phyloP scores from a whole-genome alignment of 2,113 vertebrate species.

The Pseudopodoces humilis region DNA sequence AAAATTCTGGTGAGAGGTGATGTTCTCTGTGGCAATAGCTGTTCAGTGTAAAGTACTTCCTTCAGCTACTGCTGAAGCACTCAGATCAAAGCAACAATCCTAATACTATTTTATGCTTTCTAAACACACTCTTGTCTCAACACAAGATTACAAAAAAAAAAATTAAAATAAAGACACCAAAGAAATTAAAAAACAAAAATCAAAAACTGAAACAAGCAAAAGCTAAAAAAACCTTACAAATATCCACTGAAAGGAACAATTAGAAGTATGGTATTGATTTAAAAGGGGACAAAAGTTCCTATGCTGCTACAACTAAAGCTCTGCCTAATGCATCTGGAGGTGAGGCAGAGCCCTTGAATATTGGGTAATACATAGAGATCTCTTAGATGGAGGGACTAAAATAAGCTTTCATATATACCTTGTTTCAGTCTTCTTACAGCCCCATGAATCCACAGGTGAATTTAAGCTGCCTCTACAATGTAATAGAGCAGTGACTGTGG shows the following conservation, averaged over 20 bases:
- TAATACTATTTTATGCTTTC: not conserved
- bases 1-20: not conserved
- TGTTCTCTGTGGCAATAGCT: not conserved
- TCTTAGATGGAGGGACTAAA: not conserved
- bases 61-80: not conserved
- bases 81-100: not conserved
- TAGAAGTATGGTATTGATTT: not conserved
- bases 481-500: not conserved
- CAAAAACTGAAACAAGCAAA: not conserved
- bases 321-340: not conserved
- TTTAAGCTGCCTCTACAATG: not conserved
- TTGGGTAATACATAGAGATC: accelerated
- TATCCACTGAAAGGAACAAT: not conserved
- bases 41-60: not conserved
- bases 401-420: not conserved
- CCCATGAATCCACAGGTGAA: not conserved
- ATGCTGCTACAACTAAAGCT: not conserved
- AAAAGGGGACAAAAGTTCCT: not conserved
- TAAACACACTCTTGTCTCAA: not conserved
- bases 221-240: not conserved
- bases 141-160: not conserved
- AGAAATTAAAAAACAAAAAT: not conserved
- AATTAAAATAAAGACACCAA: not conserved
- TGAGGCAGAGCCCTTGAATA: not conserved
- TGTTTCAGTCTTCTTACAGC: not conserved